A percentile compares a stretch with the other conserved stretches of the same genome.
These are phyloP conservation scores for Parnassius smintheus DNA, from an alignment of 2,888 invertebrate species.

Conservation along the genomic window DNA sequence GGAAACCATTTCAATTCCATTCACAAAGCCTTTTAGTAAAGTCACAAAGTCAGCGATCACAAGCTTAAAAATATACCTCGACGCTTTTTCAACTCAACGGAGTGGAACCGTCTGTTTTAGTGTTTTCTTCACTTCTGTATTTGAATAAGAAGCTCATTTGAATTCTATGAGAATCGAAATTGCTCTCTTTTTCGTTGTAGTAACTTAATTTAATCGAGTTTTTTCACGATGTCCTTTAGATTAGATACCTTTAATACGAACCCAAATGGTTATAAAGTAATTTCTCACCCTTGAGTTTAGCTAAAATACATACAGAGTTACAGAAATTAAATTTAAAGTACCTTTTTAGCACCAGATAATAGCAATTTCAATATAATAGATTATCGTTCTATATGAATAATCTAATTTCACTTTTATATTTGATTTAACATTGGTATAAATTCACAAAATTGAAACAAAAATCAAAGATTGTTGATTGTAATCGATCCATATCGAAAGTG, in stretches of 20 bases:
- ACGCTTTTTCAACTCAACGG: constrained; percentile 53
- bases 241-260: constrained; percentile 46
- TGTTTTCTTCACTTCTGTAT: constrained; percentile 63
- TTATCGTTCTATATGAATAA: no score
- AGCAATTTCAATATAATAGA: no score
- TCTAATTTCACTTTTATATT: no score
- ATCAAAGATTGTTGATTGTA: not conserved
- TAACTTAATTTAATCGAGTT: constrained; percentile 79
- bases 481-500: not conserved
- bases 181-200: constrained; percentile 74
- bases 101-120: constrained; percentile 64
- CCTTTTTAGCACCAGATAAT: no score
- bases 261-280: constrained; percentile 22
- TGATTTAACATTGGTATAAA: no score
- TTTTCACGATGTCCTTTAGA: constrained; percentile 68
- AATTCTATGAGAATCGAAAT: constrained; percentile 79
- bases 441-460: no score
- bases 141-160: constrained; percentile 80
- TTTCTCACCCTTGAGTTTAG: constrained; percentile 15
- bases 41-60: constrained; percentile 42
- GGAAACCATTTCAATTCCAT: constrained; percentile 33
- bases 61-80: constrained; percentile 49
- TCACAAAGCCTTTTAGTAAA: constrained; percentile 34
- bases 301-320: not conserved
- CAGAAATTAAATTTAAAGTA: no score